These are phyloP conservation scores for Cataglyphis altisquamis DNA, from an alignment of 2,888 invertebrate genomes.

Conservation along the genomic window DNA sequence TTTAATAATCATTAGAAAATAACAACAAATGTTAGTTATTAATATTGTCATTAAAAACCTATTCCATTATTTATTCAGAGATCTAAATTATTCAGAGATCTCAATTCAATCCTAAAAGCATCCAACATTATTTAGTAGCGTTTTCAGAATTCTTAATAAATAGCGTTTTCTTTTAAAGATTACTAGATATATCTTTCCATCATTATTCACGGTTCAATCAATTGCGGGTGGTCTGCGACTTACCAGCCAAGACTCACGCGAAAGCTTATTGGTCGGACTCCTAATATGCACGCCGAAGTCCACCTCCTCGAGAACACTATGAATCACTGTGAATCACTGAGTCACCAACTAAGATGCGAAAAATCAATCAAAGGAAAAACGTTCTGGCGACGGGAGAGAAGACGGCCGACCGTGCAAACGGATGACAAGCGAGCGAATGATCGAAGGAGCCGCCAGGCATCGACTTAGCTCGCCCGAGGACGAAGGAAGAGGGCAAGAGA, in stretches of 20 bases:
- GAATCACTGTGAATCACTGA: constrained; percentile 70
- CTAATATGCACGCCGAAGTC: constrained; percentile 53
- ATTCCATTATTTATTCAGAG: not conserved
- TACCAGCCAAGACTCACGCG: constrained; percentile 43
- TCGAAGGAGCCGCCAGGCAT: constrained; percentile 67
- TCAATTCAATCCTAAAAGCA: not conserved
- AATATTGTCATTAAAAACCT: constrained; percentile 1
- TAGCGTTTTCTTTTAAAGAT: not conserved
- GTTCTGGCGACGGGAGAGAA: constrained; percentile 31
- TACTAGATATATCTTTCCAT: not conserved
- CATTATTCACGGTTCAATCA: not conserved
- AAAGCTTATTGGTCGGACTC: constrained; percentile 19
- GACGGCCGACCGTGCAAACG: constrained; percentile 69
- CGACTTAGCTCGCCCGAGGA: constrained; percentile 69
- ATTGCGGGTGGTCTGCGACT: constrained; percentile 43
- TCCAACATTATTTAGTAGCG: not conserved
- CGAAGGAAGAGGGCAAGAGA: constrained; percentile 67
- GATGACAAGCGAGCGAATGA: constrained; percentile 81
- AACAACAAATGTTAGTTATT: not conserved
- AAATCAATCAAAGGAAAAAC: constrained; percentile 49
- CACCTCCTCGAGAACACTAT: constrained; percentile 58
- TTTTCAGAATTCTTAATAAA: not conserved
- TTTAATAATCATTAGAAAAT: not conserved
- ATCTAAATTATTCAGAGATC: not conserved
- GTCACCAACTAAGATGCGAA: constrained; percentile 55